Evolutionary conservation across 1,140 invertebrate species (phyloP).

Genomic region (Cardiocondyla obscurior): DNA sequence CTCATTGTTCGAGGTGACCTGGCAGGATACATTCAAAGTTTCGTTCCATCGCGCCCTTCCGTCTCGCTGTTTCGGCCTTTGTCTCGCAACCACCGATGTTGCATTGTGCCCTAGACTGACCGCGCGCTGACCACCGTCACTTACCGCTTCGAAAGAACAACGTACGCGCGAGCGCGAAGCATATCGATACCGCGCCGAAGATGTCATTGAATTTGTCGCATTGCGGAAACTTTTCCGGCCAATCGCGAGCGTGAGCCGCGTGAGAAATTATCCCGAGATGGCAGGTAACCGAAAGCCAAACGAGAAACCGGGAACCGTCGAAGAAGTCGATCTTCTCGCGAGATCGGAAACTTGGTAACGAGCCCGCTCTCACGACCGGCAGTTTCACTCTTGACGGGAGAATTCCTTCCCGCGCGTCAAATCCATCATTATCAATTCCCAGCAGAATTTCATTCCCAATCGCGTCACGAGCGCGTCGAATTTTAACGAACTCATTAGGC

Average conservation of each 20-base stretch:
- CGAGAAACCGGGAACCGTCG: background rate
- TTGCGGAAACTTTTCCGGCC: slow-evolving; percentile 67
- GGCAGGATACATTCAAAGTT: background rate
- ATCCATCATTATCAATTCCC: slow-evolving; percentile 15
- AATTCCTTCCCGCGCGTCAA: slow-evolving; percentile 4
- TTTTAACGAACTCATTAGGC: background rate
- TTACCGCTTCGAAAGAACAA: slow-evolving; percentile 1
- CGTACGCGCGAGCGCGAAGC: background rate
- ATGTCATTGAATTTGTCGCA: slow-evolving; percentile 58
- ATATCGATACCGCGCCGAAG: slow-evolving; percentile 25
- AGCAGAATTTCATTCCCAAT: background rate
- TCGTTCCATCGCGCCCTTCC: background rate
- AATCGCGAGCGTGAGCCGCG: slow-evolving; percentile 42
- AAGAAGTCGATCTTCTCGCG: slow-evolving; percentile 61
- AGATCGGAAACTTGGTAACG: slow-evolving; percentile 66
- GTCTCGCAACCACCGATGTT: background rate
- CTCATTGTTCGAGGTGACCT: slow-evolving; percentile 4
- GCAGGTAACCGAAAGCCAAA: slow-evolving; percentile 36
- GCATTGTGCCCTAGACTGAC: slow-evolving; percentile 13
- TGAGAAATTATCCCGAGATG: slow-evolving; percentile 58
- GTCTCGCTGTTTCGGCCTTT: slow-evolving; percentile 3
- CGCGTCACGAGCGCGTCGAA: background rate
- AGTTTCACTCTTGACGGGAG: slow-evolving; percentile 39
- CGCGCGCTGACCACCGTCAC: slow-evolving; percentile 30
- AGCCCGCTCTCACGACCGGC: slow-evolving; percentile 56